Evolutionary conservation across 2,888 invertebrate species (phyloP).

Genomic region (Eupithecia dodoneata): DNA sequence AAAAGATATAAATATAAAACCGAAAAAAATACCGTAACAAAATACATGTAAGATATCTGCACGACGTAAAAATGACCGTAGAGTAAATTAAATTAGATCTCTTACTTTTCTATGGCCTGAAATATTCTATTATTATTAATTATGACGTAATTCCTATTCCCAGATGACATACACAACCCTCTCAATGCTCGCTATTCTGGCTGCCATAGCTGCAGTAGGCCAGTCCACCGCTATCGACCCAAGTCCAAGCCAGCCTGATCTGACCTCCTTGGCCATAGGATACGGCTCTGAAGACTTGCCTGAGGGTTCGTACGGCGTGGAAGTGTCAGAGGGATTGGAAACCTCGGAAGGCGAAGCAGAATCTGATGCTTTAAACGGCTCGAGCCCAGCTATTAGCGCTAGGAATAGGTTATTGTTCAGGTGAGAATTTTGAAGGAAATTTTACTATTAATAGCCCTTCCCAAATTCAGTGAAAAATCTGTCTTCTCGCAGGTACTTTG

Average conservation of each 20-base stretch:
- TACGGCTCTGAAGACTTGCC: conserved; percentile 1
- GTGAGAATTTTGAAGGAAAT: not conserved
- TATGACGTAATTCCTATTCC: not conserved
- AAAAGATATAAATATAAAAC: no score
- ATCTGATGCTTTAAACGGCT: not conserved
- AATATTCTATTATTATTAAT: no score
- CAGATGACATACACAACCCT: not conserved
- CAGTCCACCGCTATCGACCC: not conserved
- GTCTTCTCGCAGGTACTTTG: not conserved
- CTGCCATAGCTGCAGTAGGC: not conserved
- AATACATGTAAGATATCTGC: no score
- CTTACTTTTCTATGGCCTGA: no score
- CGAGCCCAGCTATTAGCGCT: not conserved
- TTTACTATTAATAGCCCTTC: not conserved
- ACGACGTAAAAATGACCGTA: no score
- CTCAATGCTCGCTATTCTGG: not conserved
- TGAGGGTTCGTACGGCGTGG: not conserved
- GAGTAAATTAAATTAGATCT: no score
- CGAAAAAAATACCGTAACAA: no score
- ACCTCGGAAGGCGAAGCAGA: not conserved
- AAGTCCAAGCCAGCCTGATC: not conserved
- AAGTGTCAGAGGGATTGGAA: not conserved
- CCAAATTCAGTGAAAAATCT: not conserved
- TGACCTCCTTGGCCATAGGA: not conserved
- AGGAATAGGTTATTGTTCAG: conserved; percentile 3